Base-by-base conservation (phyloP, 1,140 invertebrate species). In the Oedothorax gibbosus region DNA sequence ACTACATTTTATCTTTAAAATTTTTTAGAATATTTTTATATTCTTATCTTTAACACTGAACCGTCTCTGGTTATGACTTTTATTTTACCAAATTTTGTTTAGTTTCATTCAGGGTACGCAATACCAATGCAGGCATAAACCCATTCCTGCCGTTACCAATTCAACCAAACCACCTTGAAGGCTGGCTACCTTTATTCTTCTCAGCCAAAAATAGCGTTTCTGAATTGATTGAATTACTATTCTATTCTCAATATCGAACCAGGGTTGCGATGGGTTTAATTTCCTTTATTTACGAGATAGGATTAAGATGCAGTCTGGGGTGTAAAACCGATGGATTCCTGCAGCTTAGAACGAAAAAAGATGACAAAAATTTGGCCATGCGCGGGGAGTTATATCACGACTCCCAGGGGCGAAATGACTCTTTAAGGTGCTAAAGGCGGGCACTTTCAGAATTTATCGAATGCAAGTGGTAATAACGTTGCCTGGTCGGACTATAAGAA, bases 391-490 rank as follows among this genome's bases (percentile, higher is more conserved):
- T 75, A 84, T 65, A 76, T 72, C 51, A 9, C 10, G 62, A 73
- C 72, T 54, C 56, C 81, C 69, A 51, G 64, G 66, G 49, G 81
- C n/a, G 81, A 84, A 84, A 84, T 76, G 81, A 82, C 80, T 82
- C 80, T 82, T 82, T 73, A 82, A 82, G 69, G 81, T 66, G 71
- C 71, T 75, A 75, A 84, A 62, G 81, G 81, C 60, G 62, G 72
- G 21, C 72, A 75, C 21, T 21, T 75, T 66, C 20, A 64, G 64
- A 76, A 84, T 84, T 84, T 84, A 84, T 84, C 81, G 81, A 75
- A 84, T 75, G 81, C 75, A 84, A 84, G 71, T 84, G 60, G 81
- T 53, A 15, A 75, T 84, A 76, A 84, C 69, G 81, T 84, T 75
- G 81, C 81, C 72, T 75, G 81, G 71, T 84, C 72, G 49, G 51